Base-by-base conservation (phyloP, 2,797 vertebrate genomes). In the Lophius americanus region DNA sequence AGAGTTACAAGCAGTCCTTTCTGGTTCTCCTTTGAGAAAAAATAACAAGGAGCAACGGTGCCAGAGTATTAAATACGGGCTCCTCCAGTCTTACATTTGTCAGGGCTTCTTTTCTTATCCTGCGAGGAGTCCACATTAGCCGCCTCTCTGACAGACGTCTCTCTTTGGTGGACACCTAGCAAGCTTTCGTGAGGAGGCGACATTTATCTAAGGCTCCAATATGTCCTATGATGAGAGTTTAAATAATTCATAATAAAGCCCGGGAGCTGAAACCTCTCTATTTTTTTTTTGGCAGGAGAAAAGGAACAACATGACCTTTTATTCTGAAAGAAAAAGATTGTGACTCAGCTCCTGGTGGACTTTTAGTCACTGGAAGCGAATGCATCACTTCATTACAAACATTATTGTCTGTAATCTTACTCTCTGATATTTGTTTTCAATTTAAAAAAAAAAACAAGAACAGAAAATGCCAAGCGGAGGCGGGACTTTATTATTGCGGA, bases 1-100 rank as follows among this genome's bases (percentile, higher is more conserved):
- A 72, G 57, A 86, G 70, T 92, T 47, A 73, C 55, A 79, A 63
- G 83, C 41, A 74, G 51, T 7, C 7, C n/a, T 70, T 81, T 68
- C 11, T 4, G 41, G 9, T 42, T 64, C 3, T 42, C 2, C 12
- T 65, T 42, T 66, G 55, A 68, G 35, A 7, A 12, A 65, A 75
- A 70, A 65, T 38, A 61, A 68, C 48, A 23, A 63, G 53, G 37
- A 23, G 33, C n/a, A 33, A 9, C 12, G 41, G 44, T 44, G 73
- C 70, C 53, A 38, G 49, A 55, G 68, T 54, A 60, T 51, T 37
- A 69, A 76, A 58, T 39, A 49, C 11, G 13, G 23, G 4, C 10
- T 56, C 9, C 23, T 46, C 9, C 23, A 62, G 10, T 12, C 65
- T 23, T 13, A 13, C 56, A 66, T 57, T 66, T 51, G 46, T 37